Base-by-base conservation (phyloP, 2,113 vertebrate genomes). In the Archilochus colubris region DNA sequence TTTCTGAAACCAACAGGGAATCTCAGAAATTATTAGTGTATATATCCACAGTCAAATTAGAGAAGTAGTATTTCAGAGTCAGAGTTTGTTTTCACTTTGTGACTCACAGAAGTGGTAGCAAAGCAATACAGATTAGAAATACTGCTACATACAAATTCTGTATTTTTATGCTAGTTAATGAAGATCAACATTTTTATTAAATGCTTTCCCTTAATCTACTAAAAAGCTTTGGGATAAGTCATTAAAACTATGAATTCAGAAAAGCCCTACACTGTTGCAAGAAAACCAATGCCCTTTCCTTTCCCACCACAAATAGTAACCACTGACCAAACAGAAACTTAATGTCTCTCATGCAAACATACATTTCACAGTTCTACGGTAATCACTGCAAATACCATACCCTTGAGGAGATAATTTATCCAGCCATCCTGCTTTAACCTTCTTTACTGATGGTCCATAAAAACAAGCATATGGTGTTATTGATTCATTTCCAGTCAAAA, bases 381-480 rank as follows among this genome's bases (percentile, higher is more conserved):
- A 80, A 72, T 17, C 13, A 88, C 27, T 48, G 23, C 13, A 88
- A 93, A 91, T 36, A 44, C 50, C 97, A 74, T 97, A 99, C 99
- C 99, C 98, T 96, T 99, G 99, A 93, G 99, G 99, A 3, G 99
- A 99, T 27, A 99, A 98, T 89, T 99, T 99, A 97, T 99, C 99
- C 95, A 99, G 97, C 99, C 99, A 99, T 40, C 99, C 99, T 20
- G 97, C 97, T 97, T 98, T 99, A 81, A 97, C 69, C 70, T 97
- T 97, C 69, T 93, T 96, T 59, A 94, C 89, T 48, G 98, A 97
- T 3, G 97, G 89, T 72, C 98, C 98, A 51, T 99, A 99, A 97
- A 98, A 99, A 89, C 99, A 99, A 11, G 99, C 99, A n/a, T 99
- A 99, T 0, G 99, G 99, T 28, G 98, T 98, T 94, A 99, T 99